Evolutionary conservation across 2,113 vertebrate species (phyloP).

Genomic region (Odocoileus hemionus): DNA sequence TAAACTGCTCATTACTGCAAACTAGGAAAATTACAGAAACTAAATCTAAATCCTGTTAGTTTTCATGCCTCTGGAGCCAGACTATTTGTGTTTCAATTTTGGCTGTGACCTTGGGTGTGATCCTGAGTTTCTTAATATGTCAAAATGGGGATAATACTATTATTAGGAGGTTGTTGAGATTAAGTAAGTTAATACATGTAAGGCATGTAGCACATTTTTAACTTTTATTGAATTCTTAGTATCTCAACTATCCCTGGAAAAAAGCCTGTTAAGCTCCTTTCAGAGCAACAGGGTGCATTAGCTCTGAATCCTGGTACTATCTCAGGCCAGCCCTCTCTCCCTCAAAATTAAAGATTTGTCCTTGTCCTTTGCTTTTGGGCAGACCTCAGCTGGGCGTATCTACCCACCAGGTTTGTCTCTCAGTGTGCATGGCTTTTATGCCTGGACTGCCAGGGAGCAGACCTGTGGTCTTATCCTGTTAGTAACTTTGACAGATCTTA

Average conservation of each 20-base stretch:
- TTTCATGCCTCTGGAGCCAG: not conserved
- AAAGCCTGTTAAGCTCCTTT: not conserved
- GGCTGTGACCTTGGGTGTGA: not conserved
- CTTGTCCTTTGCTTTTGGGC: not conserved
- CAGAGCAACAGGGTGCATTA: not conserved
- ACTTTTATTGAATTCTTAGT: not conserved
- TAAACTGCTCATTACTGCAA: constrained; percentile 11
- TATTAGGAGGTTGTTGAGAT: not conserved
- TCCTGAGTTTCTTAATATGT: not conserved
- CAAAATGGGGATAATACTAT: not conserved
- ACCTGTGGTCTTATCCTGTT: not conserved
- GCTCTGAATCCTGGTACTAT: not conserved
- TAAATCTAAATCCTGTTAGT: not conserved
- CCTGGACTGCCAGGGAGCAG: not conserved
- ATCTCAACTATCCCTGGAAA: not conserved
- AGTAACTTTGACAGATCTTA: not conserved
- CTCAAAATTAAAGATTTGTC: not conserved
- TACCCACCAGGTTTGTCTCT: not conserved
- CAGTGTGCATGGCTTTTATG: not conserved
- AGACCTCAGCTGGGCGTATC: not conserved
- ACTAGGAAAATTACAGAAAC: not conserved
- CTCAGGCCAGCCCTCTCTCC: not conserved
- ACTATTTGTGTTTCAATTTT: not conserved
- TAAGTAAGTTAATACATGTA: not conserved
- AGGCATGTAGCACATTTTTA: not conserved